Evolutionary conservation across 2,113 vertebrate genomes (phyloP).

Genomic region (Mirza zaza): DNA sequence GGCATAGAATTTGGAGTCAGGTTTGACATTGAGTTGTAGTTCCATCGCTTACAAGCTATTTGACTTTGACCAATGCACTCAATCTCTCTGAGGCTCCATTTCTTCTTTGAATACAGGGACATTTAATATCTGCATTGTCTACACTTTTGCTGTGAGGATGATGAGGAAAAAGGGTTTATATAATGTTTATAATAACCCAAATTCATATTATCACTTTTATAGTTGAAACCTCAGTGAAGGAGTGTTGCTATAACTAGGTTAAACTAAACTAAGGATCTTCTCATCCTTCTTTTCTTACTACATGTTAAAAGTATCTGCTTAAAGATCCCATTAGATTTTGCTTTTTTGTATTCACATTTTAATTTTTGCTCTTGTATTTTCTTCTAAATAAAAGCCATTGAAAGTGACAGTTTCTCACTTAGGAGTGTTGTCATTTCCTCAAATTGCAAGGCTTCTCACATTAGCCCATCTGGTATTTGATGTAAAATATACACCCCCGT

Average conservation of each 20-base stretch:
- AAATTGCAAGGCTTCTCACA: slow-evolving; percentile 41
- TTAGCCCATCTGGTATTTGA: slow-evolving; percentile 60
- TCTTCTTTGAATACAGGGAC: background rate
- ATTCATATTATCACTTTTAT: background rate
- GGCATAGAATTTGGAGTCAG: background rate
- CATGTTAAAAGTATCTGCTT: background rate
- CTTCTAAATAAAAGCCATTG: background rate
- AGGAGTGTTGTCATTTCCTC: slow-evolving; percentile 46
- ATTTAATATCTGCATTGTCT: background rate
- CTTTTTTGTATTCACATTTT: background rate
- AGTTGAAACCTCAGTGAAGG: background rate
- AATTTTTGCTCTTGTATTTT: background rate
- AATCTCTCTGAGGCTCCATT: background rate
- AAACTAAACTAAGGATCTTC: background rate
- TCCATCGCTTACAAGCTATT: background rate
- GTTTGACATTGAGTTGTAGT: background rate
- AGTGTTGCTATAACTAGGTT: background rate
- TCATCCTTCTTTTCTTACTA: background rate
- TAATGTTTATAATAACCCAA: background rate
- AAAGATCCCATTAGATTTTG: background rate
- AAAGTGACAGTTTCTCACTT: slow-evolving; percentile 36
- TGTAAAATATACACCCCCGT: slow-evolving; percentile 17
- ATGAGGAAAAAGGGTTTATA: background rate
- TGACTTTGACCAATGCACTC: background rate
- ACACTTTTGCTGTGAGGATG: background rate